phyloP scores from a whole-genome alignment of 2,797 vertebrate species.

The Anguilla anguilla region DNA sequence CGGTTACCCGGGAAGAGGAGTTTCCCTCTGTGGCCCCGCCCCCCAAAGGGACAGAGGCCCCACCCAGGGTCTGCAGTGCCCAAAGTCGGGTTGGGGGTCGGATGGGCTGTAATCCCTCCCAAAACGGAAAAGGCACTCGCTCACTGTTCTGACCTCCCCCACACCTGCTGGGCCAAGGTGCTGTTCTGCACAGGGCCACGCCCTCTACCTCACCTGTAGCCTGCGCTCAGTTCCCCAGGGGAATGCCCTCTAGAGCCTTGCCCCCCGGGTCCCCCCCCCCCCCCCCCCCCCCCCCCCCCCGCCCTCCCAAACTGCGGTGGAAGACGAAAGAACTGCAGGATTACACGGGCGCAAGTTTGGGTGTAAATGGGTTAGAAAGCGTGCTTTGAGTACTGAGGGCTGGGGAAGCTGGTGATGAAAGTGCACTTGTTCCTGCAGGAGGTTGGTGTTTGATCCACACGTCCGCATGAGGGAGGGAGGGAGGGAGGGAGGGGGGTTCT shows the following conservation, averaged over 20 bases:
- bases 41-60: background rate
- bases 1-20: no score
- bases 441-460: slow-evolving; percentile 4
- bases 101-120: background rate
- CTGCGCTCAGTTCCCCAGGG: background rate
- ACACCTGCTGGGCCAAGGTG: background rate
- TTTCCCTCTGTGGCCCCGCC: no score
- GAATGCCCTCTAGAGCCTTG: background rate
- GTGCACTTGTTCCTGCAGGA: slow-evolving; percentile 50
- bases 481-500: slow-evolving; percentile 1
- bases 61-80: background rate
- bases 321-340: no score
- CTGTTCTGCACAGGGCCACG: background rate
- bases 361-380: background rate
- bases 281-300: background rate
- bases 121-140: background rate
- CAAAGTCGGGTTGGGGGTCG: no score
- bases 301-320: no score
- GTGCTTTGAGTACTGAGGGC: background rate
- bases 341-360: background rate
- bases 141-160: background rate
- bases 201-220: background rate
- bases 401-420: slow-evolving; percentile 19
- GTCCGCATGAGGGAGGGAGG: background rate
- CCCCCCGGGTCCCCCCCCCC: background rate